Percentiles rank a stretch among this genome's conserved stretches.
Evolutionary conservation across 2,888 invertebrate species (phyloP).

Genomic region (Rhagonycha lutea): DNA sequence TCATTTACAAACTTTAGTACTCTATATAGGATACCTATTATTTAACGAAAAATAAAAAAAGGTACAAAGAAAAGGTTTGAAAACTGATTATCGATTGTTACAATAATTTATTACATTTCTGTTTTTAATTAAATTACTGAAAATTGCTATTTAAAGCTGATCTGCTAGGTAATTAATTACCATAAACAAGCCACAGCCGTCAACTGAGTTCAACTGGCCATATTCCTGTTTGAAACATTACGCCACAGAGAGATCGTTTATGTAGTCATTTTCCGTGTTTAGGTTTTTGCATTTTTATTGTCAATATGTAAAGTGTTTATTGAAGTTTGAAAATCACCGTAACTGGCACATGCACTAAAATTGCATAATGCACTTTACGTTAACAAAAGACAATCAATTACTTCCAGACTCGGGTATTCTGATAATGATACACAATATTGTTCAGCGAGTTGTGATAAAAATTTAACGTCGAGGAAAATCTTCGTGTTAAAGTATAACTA

Average conservation of each 20-base stretch:
- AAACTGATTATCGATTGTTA: background rate
- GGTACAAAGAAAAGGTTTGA: background rate
- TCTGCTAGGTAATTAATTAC: background rate
- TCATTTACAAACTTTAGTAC: background rate
- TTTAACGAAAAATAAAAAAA: background rate
- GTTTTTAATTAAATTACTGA: background rate
- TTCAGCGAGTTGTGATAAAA: background rate
- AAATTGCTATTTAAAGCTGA: background rate
- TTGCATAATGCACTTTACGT: background rate
- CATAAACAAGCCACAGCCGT: background rate
- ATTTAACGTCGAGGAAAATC: background rate
- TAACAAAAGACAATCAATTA: background rate
- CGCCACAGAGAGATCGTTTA: background rate
- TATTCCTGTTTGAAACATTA: background rate
- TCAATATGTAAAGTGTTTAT: background rate
- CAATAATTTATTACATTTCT: background rate
- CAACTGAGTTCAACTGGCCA: background rate
- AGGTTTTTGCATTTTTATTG: background rate
- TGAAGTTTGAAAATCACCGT: background rate
- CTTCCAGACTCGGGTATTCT: background rate
- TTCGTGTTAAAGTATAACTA: background rate
- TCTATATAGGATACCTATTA: background rate
- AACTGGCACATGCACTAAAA: background rate
- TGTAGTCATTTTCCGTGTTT: background rate
- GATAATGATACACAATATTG: background rate